Conservation (phyloP, 2,888 invertebrate genomes). For the Antitype chi region DNA sequence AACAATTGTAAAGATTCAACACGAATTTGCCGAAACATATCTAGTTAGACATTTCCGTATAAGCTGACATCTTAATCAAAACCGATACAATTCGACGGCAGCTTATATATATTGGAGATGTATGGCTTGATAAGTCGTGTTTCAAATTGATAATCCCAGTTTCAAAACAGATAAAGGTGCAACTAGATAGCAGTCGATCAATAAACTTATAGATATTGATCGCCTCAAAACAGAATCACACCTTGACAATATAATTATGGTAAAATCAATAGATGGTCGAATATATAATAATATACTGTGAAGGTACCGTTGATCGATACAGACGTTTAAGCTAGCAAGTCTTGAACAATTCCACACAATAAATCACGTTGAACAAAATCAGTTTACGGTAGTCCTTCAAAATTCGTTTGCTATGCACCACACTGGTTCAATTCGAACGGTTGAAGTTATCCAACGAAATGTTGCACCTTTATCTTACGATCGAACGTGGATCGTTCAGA, state of each 20-base stretch:
- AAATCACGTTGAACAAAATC: neutral
- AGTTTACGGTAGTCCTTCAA: neutral
- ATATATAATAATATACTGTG: no score
- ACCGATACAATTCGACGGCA: neutral
- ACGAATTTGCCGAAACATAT: neutral
- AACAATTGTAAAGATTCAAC: constrained; percentile 17
- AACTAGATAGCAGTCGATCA: neutral
- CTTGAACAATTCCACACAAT: neutral
- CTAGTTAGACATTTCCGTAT: neutral
- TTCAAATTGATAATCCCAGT: constrained; percentile 4
- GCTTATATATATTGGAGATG: neutral
- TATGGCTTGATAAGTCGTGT: neutral
- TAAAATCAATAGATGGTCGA: neutral
- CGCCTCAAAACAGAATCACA: neutral
- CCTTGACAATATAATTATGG: neutral
- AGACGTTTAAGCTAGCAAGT: neutral
- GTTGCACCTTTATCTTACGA: constrained; percentile 20
- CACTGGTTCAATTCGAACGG: neutral
- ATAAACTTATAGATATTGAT: neutral
- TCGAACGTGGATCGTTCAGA: constrained; percentile 2
- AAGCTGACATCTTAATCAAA: neutral
- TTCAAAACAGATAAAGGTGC: constrained; percentile 6
- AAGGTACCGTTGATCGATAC: neutral
- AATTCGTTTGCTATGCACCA: neutral
- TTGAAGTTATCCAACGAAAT: neutral